Conservation (phyloP, 37 sponge, comb jelly and placozoan genomes). For the Halisarca cf. caerulea region DNA sequence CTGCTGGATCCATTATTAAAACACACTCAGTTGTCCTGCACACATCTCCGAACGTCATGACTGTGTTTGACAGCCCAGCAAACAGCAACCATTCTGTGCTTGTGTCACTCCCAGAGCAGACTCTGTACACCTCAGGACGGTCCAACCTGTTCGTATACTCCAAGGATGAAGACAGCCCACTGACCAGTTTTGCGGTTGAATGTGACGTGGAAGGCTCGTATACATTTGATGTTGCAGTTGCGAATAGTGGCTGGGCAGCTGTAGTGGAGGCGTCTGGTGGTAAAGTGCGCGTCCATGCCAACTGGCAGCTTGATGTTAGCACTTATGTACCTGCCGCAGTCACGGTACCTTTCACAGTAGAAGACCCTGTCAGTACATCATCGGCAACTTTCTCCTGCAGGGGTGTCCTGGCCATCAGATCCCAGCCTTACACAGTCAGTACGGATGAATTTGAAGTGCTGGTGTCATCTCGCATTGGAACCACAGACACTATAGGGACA, state of each 20-base stretch:
- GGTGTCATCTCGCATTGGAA: neutral
- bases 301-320: neutral
- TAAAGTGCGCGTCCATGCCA: neutral
- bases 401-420: neutral
- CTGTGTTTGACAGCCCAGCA: neutral
- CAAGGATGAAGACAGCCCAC: neutral
- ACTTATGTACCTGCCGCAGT: neutral
- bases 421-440: neutral
- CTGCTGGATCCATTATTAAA: neutral
- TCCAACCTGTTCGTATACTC: neutral
- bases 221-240: neutral
- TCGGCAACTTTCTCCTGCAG: neutral
- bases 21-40: neutral
- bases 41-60: neutral
- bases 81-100: neutral
- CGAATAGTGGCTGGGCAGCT: neutral
- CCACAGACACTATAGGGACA: neutral
- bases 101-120: neutral
- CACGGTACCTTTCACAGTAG: constrained; percentile 13
- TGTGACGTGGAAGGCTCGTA: neutral
- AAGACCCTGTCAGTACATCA: neutral
- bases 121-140: neutral
- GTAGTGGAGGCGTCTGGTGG: neutral
- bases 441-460: neutral
- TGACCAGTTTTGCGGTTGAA: neutral